A percentile compares a stretch with the other conserved stretches of the same genome.
phyloP scores from a whole-genome alignment of 53 echinoderm and acorn worm species.

The Actinopyga echinites region DNA sequence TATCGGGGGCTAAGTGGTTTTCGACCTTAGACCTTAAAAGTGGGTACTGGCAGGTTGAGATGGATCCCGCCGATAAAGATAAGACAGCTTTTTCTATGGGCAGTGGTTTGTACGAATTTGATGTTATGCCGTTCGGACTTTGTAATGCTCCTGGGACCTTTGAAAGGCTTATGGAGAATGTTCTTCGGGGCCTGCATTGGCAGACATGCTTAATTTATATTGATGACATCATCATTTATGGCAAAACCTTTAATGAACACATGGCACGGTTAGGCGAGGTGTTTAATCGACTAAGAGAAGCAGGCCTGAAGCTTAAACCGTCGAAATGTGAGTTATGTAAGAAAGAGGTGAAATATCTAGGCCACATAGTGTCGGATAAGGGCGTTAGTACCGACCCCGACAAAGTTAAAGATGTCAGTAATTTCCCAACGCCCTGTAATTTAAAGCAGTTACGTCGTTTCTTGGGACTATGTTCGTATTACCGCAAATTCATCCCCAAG shows the following conservation, averaged over 20 bases:
- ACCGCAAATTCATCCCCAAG: slow-evolving; percentile 36
- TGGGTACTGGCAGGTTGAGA: slow-evolving; percentile 57
- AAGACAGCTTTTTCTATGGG: slow-evolving; percentile 38
- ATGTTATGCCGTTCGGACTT: slow-evolving; percentile 60
- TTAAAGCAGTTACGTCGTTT: slow-evolving; percentile 11
- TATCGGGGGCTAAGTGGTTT: slow-evolving; percentile 38
- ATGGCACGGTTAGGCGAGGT: slow-evolving; percentile 20
- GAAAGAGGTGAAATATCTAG: slow-evolving; percentile 17
- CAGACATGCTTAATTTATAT: slow-evolving; percentile 34
- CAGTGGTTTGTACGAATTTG: slow-evolving; percentile 35
- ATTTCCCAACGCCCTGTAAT: slow-evolving; percentile 22
- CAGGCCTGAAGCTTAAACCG: slow-evolving; percentile 45
- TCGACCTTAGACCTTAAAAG: slow-evolving; percentile 46
- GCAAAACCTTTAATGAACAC: slow-evolving; percentile 34
- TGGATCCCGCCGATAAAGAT: slow-evolving; percentile 2
- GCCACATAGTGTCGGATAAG: slow-evolving; percentile 25
- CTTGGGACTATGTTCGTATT: slow-evolving; percentile 40
- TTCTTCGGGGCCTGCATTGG: slow-evolving; percentile 34
- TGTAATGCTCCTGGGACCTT: slow-evolving; percentile 49
- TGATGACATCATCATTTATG: slow-evolving; percentile 52
- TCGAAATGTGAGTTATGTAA: slow-evolving; percentile 30
- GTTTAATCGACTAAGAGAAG: slow-evolving; percentile 13
- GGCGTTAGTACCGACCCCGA: slow-evolving; percentile 35
- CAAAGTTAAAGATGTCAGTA: slow-evolving; percentile 21
- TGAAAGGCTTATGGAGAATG: slow-evolving; percentile 44